Conservation (phyloP, 2,888 invertebrate species). For the Coleophora deauratella region DNA sequence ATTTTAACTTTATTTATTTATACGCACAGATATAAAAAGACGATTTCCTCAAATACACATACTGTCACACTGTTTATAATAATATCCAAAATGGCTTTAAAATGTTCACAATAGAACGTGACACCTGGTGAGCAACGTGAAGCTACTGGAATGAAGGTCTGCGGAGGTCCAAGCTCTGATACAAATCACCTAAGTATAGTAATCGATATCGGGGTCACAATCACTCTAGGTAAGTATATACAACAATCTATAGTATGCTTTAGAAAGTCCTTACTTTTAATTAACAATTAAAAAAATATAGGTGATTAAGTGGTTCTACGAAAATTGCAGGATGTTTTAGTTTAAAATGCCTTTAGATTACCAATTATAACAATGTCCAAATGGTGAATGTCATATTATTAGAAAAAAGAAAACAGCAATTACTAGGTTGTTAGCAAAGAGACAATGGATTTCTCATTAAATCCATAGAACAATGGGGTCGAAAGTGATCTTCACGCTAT, state of each 20-base stretch:
- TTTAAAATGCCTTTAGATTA: slow-evolving; percentile 16
- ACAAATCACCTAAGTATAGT: slow-evolving; percentile 53
- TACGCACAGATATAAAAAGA: slow-evolving; percentile 67
- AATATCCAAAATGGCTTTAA: slow-evolving; percentile 62
- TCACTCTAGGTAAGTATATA: slow-evolving; percentile 61
- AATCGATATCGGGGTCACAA: slow-evolving; percentile 49
- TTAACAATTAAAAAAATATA: slow-evolving; percentile 14
- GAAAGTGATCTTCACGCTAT: slow-evolving; percentile 32
- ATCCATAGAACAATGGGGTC: slow-evolving; percentile 35
- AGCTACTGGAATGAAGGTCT: slow-evolving; percentile 61
- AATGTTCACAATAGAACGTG: slow-evolving; percentile 67
- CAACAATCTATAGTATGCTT: slow-evolving; percentile 53
- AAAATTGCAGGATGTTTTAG: slow-evolving; percentile 4
- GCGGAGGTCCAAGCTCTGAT: slow-evolving; percentile 49
- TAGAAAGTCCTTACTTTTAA: slow-evolving; percentile 42
- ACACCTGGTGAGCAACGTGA: slow-evolving; percentile 51
- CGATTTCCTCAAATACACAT: slow-evolving; percentile 57
- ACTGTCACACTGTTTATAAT: slow-evolving; percentile 56
- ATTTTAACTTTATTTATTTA: slow-evolving; percentile 53
- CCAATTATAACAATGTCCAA: slow-evolving; percentile 42
- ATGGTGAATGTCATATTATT: slow-evolving; percentile 38
- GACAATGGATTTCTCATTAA: slow-evolving; percentile 33
- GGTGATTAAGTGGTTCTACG: slow-evolving; percentile 11
- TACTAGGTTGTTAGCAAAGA: slow-evolving; percentile 8
- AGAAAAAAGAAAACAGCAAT: slow-evolving; percentile 4